These are phyloP conservation scores for Drosophila pegasa DNA, from an alignment of 2,888 invertebrate genomes.

Conservation along the genomic window DNA sequence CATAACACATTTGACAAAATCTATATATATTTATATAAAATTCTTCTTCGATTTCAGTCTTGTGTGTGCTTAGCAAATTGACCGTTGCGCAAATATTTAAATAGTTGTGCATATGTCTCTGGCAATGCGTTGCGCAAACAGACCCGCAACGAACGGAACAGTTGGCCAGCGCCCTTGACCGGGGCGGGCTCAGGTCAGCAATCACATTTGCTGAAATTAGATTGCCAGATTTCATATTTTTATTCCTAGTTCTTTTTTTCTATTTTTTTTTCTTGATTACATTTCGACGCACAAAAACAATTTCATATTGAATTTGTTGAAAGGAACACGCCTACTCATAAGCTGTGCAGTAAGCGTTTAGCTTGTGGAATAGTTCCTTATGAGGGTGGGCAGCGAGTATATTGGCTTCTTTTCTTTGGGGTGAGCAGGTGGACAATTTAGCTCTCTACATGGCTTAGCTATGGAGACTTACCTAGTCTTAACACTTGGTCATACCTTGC, in stretches of 20 bases:
- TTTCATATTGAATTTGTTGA: slow-evolving; percentile 59
- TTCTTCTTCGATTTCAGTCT: background rate
- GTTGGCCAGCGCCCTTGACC: slow-evolving; percentile 6
- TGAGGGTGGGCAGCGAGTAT: background rate
- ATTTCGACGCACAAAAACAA: slow-evolving; percentile 50
- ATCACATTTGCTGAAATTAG: slow-evolving; percentile 62
- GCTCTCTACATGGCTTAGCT: background rate
- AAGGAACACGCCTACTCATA: slow-evolving; percentile 49
- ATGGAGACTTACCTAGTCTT: too few species aligned
- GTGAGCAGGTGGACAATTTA: too few species aligned
- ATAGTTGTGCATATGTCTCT: slow-evolving; percentile 61
- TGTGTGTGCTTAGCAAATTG: slow-evolving; percentile 75
- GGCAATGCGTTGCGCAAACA: slow-evolving; percentile 34
- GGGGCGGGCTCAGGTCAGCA: slow-evolving; percentile 2
- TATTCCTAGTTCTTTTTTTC: background rate
- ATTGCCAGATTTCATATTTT: slow-evolving; percentile 45
- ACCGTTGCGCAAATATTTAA: slow-evolving; percentile 71
- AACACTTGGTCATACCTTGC: too few species aligned
- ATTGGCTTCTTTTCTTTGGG: background rate
- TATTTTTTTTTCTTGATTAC: slow-evolving; percentile 68
- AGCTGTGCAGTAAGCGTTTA: slow-evolving; percentile 19
- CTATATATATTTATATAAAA: background rate
- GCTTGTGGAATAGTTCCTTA: slow-evolving; percentile 27
- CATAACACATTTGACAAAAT: too few species aligned
- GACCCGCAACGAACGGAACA: slow-evolving; percentile 15